Base-by-base conservation (phyloP, 2,113 vertebrate genomes). In the Petromus typicus region DNA sequence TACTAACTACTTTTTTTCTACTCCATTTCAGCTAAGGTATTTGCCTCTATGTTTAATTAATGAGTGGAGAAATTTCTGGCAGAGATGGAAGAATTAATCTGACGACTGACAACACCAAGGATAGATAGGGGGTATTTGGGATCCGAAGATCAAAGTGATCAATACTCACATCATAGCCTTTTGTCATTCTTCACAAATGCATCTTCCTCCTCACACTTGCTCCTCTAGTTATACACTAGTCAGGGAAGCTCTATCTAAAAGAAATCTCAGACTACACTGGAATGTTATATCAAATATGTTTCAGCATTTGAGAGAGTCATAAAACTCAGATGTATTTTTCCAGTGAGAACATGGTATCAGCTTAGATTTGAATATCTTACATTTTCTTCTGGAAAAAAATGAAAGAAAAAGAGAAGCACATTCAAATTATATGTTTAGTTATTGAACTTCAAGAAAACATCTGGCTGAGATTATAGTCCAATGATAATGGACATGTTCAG, bases 151-250 rank as follows among this genome's bases (percentile, higher is more conserved):
- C 23, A 59, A 56, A 5, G 57, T 30, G 5, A n/a, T 64, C 57
- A 8, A 22, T 0, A 63, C 23, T 2, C 6, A 34, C 1, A 48
- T 23, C 1, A 25, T 12, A 4, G 1, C 17, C 40, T 79, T 57
- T 45, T 85, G 11, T 8, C 30, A 30, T 80, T 93, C 48, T 56
- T 63, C 8, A 37, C 43, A 90, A 59, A n/a, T 12, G 71, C 17
- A 43, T 27, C 25, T 54, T 91, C 12, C 27, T 82, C 14, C 22
- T 25, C 6, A 45, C 27, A 0, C 0, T 64, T 76, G 13, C 9
- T 13, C 79, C 34, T 0, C 25, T 13, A 84, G 1, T 69, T 4
- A 57, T 91, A 23, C 40, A 66, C 9, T 32, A 59, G 48, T 48
- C 59, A 1, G 79, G 37, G 2, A 3, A n/a, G 14, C 5, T 71